These are phyloP conservation scores for Sanderia malayensis DNA, from an alignment of 30 jellyfish, hydroid and myxozoan species.

Conservation along the genomic window DNA sequence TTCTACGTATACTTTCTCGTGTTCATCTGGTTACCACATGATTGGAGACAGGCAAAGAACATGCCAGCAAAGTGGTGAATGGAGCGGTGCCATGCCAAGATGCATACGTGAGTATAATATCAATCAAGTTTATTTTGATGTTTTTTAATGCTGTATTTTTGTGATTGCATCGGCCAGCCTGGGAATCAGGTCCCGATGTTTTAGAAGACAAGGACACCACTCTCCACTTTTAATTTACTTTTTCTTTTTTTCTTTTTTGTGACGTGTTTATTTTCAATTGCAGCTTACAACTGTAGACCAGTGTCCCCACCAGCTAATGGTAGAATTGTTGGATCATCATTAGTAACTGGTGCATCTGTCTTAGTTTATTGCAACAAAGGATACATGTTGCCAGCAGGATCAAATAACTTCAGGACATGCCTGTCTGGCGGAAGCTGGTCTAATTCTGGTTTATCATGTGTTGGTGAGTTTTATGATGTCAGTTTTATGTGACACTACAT, in stretches of 20 bases:
- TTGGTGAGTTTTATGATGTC: too few relatives aligned
- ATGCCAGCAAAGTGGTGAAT: constrained; percentile 77
- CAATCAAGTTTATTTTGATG: too few relatives aligned
- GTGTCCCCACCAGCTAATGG: constrained; percentile 85
- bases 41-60: constrained; percentile 69
- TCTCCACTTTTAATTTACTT: too few relatives aligned
- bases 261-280: neutral
- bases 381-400: constrained; percentile 65
- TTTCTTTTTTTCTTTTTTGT: too few relatives aligned
- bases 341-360: constrained; percentile 77
- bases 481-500: too few relatives aligned
- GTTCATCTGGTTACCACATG: constrained; percentile 68
- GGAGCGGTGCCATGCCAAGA: constrained; percentile 96
- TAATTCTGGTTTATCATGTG: constrained; percentile 63
- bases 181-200: too few relatives aligned
- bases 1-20: constrained; percentile 46
- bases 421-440: constrained; percentile 79
- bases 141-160: too few relatives aligned
- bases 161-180: too few relatives aligned
- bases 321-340: constrained; percentile 69
- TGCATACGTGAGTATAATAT: constrained; percentile 79
- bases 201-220: too few relatives aligned
- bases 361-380: constrained; percentile 78
- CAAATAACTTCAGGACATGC: constrained; percentile 74
- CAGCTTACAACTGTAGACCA: constrained; percentile 80